phyloP scores from a whole-genome alignment of 2,888 invertebrate genomes.

The Macaria liturata region DNA sequence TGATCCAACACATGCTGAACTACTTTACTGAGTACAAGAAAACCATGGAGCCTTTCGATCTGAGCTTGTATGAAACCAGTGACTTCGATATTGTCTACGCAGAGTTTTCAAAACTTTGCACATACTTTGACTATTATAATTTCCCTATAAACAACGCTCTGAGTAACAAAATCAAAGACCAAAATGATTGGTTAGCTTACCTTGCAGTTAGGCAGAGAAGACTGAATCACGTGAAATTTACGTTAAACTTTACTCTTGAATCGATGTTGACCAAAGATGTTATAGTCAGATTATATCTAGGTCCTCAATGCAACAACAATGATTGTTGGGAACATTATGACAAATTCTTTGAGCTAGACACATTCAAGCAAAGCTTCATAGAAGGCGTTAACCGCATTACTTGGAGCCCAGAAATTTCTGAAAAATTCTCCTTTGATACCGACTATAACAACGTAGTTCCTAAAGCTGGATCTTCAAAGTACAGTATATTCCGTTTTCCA shows the following conservation, averaged over 20 bases:
- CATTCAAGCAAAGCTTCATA: constrained; percentile 48
- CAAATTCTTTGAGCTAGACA: constrained; percentile 65
- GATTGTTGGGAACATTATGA: constrained; percentile 56
- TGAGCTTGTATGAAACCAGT: constrained; percentile 55
- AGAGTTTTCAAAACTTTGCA: constrained; percentile 54
- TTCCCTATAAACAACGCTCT: constrained; percentile 57
- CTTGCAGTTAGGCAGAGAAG: constrained; percentile 63
- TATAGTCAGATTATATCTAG: constrained; percentile 64
- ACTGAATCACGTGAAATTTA: constrained; percentile 57
- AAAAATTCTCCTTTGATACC: constrained; percentile 53
- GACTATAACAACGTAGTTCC: constrained; percentile 50
- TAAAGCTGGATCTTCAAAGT: constrained; percentile 15
- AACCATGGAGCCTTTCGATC: constrained; percentile 53
- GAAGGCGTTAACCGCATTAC: constrained; percentile 56
- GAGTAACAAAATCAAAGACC: constrained; percentile 33
- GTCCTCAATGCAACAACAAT: constrained; percentile 56
- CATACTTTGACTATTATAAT: constrained; percentile 62
- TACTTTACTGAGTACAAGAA: constrained; percentile 62
- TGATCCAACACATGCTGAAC: constrained; percentile 56
- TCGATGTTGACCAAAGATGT: constrained; percentile 48
- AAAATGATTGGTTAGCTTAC: constrained; percentile 35
- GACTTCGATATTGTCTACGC: constrained; percentile 52
- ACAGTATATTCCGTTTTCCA: constrained; percentile 63
- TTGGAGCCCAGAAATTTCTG: constrained; percentile 58
- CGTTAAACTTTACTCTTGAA: constrained; percentile 56